Base-by-base conservation (phyloP, 1,140 invertebrate genomes). In the Heliconius eleuchia region DNA sequence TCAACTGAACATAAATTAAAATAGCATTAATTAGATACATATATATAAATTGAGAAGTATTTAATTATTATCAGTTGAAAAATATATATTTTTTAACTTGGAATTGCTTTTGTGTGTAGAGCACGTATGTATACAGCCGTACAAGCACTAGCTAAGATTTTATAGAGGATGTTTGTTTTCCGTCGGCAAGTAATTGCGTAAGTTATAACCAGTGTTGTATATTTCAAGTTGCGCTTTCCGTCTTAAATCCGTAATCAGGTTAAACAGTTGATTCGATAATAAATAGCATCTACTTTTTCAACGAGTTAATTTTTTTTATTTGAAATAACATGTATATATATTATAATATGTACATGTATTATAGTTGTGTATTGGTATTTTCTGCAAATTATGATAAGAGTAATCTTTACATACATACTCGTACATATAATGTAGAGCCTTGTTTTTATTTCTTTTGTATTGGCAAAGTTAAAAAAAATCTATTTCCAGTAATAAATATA, bases 111-210 rank as follows among this genome's bases (percentile, higher is more conserved):
- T 37, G 6, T 37, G 34, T 37, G 27, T 23, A 66, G n/a, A 8
- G 55, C 13, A 66, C 13, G 11, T 23, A 19, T 71, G 37, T 71
- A 71, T 7, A 1, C 8, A 27, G 34, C 30, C 37, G 70, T 37
- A 19, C 66, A 16, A 30, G 30, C 30, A 30, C 30, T 76, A 34
- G 30, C 30, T 71, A 9, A 71, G 71, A 71, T 71, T 39, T 34
- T 71, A 71, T 34, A 71, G 71, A 76, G 75, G 60, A 71, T 66
- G 75, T 76, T 75, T 75, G 52, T 75, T 76, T 76, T 76, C 75
- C 75, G 75, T 71, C 75, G 75, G 75, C 66, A 76, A 76, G 66
- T 76, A 76, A 76, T 71, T 77, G 66, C 75, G 75, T 52, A 77
- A 77, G 52, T 77, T 71, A 71, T 71, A 46, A 70, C 66, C 23